Percentiles rank a stretch among this genome's conserved stretches.
Evolutionary conservation across 2,797 vertebrate species (phyloP).

Genomic region (Gouania willdenowi): DNA sequence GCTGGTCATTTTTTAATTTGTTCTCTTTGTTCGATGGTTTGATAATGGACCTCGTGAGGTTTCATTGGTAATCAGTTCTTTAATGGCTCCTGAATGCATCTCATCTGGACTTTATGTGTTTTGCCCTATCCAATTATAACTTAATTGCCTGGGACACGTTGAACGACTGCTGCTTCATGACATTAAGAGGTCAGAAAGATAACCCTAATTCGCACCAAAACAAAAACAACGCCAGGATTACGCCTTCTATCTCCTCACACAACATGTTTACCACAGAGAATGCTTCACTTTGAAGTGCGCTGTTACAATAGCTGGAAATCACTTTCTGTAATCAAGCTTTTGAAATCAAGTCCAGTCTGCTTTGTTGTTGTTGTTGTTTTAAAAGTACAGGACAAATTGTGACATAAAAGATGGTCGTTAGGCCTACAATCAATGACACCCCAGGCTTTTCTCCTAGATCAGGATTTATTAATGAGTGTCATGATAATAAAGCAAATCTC

Average conservation of each 20-base stretch:
- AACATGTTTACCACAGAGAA: background rate
- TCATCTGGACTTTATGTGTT: slow-evolving; percentile 51
- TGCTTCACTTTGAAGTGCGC: too few relatives aligned
- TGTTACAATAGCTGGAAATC: too few relatives aligned
- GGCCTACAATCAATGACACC: too few relatives aligned
- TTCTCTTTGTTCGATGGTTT: slow-evolving; percentile 23
- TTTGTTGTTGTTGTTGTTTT: too few relatives aligned
- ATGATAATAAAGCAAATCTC: too few relatives aligned
- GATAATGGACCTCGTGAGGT: slow-evolving; percentile 35
- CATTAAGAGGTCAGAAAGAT: slow-evolving; percentile 51
- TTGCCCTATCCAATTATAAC: slow-evolving; percentile 55
- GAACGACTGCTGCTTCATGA: slow-evolving; percentile 41
- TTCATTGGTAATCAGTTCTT: slow-evolving; percentile 48
- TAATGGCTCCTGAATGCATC: slow-evolving; percentile 44
- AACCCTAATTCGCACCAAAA: slow-evolving; percentile 31
- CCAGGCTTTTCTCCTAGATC: too few relatives aligned
- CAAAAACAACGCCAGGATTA: slow-evolving; percentile 1
- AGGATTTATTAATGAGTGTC: too few relatives aligned
- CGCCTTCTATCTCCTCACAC: background rate
- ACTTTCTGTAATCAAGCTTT: too few relatives aligned
- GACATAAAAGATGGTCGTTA: too few relatives aligned
- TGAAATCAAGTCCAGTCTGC: too few relatives aligned
- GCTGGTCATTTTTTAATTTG: slow-evolving; percentile 14
- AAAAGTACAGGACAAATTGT: slow-evolving; percentile 1
- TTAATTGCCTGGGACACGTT: slow-evolving; percentile 46